Base-by-base conservation (phyloP, 2,888 invertebrate species). In the Leptinotarsa peninsularis region DNA sequence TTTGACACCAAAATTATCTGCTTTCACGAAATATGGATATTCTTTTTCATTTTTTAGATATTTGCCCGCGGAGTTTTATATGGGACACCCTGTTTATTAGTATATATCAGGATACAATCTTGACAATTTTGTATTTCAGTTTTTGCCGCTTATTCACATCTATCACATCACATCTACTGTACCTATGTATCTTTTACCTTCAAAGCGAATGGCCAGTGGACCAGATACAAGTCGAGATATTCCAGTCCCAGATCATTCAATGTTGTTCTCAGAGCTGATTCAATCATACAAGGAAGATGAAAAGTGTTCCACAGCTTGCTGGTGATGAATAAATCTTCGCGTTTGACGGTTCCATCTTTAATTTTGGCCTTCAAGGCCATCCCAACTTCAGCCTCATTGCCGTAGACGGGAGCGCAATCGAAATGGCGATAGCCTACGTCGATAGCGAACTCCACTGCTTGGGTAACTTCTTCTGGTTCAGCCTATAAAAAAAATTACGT, bases 231-330 rank as follows among this genome's bases (percentile, higher is more conserved):
- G 77, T 92, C 91, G 0, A 92, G 88, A 72, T 91, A 91, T 0
- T 89, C 87, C 80, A 90, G 83, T 77, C 91, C 90, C 18, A 92
- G 88, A 7, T 89, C 87, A 1, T 83, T 77, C 75, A 92, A 83
- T 0, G 91, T 90, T 3, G 87, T 82, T 78, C 82, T 86, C 17
- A 87, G 83, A 17, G 87, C 83, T 10, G 85, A 84, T 49, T 87
- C 87, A 4, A 88, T 88, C 74, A 84, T 60, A 43, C 95, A 94
- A 0, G 92, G 91, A 21, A 92, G 91, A 87, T 98, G 98, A 88
- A 92, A 95, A 0, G 96, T 96, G 89, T 97, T 96, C 97, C 97
- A 97, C 4, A 96, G 87, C 91, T 96, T 95, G 73, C 94, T 94
- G 71, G 83, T 83, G 78, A 95, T 90, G 86, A 94, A 95, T 0